A percentile compares a stretch with the other conserved stretches of the same genome.
These are phyloP conservation scores for Equus quagga DNA, from an alignment of 2,113 vertebrate species.

Conservation along the genomic window DNA sequence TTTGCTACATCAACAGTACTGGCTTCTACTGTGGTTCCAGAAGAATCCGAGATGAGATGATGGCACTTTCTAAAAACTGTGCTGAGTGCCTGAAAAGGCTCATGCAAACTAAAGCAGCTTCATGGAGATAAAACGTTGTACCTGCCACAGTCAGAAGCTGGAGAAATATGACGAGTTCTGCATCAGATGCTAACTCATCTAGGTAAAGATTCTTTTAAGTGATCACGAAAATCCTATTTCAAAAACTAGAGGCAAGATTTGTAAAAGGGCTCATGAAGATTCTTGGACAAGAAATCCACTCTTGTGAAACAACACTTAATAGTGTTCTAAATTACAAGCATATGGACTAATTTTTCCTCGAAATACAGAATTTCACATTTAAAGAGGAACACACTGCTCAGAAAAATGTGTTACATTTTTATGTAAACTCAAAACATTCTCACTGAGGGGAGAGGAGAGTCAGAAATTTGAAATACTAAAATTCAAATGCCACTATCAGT, in stretches of 20 bases:
- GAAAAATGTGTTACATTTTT: conserved; percentile 64
- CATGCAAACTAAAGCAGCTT: neutral
- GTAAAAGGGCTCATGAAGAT: conserved; percentile 27
- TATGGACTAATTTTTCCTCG: conserved; percentile 65
- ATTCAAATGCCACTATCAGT: neutral
- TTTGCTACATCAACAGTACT: neutral
- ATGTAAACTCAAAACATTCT: conserved; percentile 64
- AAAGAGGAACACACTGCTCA: conserved; percentile 62
- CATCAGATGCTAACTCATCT: neutral
- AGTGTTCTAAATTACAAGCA: conserved; percentile 61
- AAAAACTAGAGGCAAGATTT: conserved; percentile 41
- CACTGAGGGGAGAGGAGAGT: neutral
- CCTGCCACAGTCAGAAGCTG: neutral
- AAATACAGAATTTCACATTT: conserved; percentile 74
- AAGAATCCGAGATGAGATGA: neutral
- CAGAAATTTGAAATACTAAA: conserved; percentile 23
- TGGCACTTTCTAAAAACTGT: neutral
- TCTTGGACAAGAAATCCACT: conserved; percentile 47
- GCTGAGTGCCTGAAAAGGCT: neutral
- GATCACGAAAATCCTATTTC: neutral
- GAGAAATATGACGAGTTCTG: neutral
- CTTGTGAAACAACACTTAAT: conserved; percentile 51
- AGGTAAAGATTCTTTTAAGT: conserved; percentile 46
- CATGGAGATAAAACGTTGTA: neutral
- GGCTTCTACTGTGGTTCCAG: neutral